Evolutionary conservation across 2,113 vertebrate species (phyloP).

Genomic region (Triplophysa dalaica): DNA sequence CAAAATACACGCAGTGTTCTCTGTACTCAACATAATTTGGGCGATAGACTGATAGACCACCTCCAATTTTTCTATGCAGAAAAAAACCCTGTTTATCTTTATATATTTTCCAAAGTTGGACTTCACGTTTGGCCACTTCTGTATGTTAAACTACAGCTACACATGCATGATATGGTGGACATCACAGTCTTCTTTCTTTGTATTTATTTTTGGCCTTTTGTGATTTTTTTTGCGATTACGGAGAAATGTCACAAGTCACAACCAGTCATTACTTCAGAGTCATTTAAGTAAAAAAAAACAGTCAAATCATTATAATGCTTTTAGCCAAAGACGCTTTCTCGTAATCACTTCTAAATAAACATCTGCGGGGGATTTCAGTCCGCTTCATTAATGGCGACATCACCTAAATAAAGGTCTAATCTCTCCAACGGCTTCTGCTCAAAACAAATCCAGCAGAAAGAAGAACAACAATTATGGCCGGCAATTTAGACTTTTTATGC

Average conservation of each 20-base stretch:
- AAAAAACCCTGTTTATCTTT: too few relatives aligned
- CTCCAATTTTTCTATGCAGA: too few relatives aligned
- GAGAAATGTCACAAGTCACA: conserved; percentile 1
- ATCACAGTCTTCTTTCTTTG: background rate
- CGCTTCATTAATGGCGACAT: background rate
- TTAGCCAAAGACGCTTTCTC: background rate
- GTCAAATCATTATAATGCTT: background rate
- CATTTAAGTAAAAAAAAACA: conserved; percentile 35
- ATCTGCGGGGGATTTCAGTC: background rate
- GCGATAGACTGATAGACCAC: too few relatives aligned
- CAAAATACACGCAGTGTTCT: too few relatives aligned
- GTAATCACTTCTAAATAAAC: conserved; percentile 12
- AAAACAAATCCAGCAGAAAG: conserved; percentile 9
- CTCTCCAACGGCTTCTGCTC: conserved; percentile 42
- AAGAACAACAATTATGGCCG: conserved; percentile 36
- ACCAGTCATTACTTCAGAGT: background rate
- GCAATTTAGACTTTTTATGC: background rate
- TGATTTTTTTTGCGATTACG: background rate
- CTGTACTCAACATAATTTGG: too few relatives aligned
- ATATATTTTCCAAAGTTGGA: too few relatives aligned
- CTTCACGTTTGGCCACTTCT: too few relatives aligned
- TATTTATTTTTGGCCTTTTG: background rate
- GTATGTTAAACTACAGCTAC: background rate
- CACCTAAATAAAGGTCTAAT: conserved; percentile 32
- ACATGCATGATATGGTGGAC: background rate